A percentile compares a stretch with the other conserved stretches of the same genome.
Evolutionary conservation across 2,113 vertebrate species (phyloP).

Genomic region (Hydrochoerus hydrochaeris): DNA sequence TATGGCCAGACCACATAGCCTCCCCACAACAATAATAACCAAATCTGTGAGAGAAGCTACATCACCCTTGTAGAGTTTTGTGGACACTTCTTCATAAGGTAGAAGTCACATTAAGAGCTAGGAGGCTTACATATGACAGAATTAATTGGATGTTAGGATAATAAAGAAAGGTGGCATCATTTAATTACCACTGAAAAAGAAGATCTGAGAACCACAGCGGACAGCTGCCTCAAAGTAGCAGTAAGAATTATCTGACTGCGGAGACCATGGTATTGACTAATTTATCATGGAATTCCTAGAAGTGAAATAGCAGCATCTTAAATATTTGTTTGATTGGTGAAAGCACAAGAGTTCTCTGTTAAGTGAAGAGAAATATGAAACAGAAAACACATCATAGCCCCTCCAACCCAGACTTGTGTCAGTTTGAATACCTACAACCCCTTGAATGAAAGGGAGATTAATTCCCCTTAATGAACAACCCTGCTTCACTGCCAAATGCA

Average conservation of each 20-base stretch:
- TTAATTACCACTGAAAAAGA: not conserved
- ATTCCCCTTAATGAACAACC: not conserved
- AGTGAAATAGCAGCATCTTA: not conserved
- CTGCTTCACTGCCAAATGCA: not conserved
- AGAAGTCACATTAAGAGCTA: not conserved
- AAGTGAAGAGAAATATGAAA: not conserved
- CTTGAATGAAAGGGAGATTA: not conserved
- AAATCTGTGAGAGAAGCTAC: not conserved
- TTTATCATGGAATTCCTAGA: not conserved
- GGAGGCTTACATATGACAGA: not conserved
- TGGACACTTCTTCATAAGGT: not conserved
- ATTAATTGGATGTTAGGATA: not conserved
- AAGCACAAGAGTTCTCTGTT: not conserved
- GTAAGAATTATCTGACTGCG: not conserved
- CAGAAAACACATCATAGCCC: too few species aligned
- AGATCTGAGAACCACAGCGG: too few species aligned
- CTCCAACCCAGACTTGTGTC: not conserved
- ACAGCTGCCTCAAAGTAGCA: not conserved
- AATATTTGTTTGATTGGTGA: not conserved
- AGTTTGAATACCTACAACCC: not conserved
- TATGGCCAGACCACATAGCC: not conserved
- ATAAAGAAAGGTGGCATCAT: not conserved
- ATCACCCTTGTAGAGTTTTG: not conserved
- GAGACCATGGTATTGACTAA: not conserved
- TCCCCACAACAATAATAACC: not conserved